A percentile compares a stretch with the other conserved stretches of the same genome.
Conservation (phyloP, 2,113 vertebrate genomes). For the Oceanodroma tethys region DNA sequence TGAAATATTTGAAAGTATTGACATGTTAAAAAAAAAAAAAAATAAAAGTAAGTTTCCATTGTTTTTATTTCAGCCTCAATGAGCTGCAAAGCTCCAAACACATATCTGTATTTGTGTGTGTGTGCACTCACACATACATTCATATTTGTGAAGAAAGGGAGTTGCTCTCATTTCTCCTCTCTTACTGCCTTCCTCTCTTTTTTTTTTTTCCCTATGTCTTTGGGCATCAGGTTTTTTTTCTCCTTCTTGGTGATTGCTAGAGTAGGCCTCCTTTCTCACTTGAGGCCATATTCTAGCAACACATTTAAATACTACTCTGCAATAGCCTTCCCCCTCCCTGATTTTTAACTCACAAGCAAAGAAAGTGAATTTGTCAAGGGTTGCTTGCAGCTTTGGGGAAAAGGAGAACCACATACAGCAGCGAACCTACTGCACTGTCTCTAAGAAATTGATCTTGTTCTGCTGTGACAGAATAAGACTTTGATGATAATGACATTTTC, state of each 20-base stretch:
- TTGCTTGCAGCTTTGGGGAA: background rate
- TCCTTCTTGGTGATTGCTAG: background rate
- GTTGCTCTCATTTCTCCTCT: background rate
- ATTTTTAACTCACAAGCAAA: background rate
- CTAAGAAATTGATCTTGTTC: slow-evolving; percentile 49
- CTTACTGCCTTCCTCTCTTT: background rate
- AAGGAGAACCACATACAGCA: background rate
- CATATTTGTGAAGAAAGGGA: background rate
- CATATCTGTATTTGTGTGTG: background rate
- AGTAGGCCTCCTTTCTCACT: background rate
- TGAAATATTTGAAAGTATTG: background rate
- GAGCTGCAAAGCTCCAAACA: background rate
- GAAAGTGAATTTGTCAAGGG: slow-evolving; percentile 22
- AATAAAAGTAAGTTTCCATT: rapidly evolving
- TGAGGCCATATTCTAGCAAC: background rate
- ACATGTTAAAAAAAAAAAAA: background rate
- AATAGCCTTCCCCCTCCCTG: background rate
- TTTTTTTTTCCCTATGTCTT: background rate
- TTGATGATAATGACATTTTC: slow-evolving; percentile 57
- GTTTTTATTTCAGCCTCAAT: background rate
- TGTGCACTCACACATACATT: background rate
- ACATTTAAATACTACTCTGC: background rate
- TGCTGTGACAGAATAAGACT: slow-evolving; percentile 50
- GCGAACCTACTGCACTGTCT: background rate
- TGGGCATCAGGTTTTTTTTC: background rate